phyloP scores from a whole-genome alignment of 2,888 invertebrate genomes.

The Craniophora ligustri region DNA sequence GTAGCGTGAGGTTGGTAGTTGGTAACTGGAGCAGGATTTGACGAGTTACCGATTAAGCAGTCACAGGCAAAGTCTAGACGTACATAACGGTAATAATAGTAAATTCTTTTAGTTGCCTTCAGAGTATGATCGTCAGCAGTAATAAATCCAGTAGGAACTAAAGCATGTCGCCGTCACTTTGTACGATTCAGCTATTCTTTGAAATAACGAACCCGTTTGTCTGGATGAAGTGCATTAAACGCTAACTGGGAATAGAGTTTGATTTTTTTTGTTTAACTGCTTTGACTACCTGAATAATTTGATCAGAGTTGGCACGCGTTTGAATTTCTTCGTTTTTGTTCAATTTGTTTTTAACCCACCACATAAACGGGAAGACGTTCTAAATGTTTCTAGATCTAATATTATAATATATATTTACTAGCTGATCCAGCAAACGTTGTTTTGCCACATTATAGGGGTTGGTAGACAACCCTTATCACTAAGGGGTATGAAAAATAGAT shows the following conservation, averaged over 20 bases:
- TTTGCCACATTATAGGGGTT: too few relatives aligned
- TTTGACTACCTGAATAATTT: neutral
- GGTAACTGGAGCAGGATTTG: too few relatives aligned
- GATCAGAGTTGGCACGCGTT: too few relatives aligned
- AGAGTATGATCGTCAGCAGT: conserved; percentile 48
- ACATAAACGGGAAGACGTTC: too few relatives aligned
- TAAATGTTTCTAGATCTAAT: too few relatives aligned
- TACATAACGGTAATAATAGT: conserved; percentile 18
- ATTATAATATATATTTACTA: too few relatives aligned
- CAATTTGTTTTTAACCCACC: too few relatives aligned
- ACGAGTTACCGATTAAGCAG: neutral
- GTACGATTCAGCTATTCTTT: conserved; percentile 57
- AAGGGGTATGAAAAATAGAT: too few relatives aligned
- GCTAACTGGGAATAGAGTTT: conserved; percentile 25
- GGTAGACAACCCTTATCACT: too few relatives aligned
- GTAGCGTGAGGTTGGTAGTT: too few relatives aligned
- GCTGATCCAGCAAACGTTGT: too few relatives aligned
- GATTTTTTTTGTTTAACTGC: conserved; percentile 7
- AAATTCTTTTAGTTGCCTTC: conserved; percentile 46
- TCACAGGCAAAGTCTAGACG: conserved; percentile 4
- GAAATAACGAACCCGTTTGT: conserved; percentile 57
- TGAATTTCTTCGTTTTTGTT: too few relatives aligned
- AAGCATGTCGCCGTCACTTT: conserved; percentile 52
- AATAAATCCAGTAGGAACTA: conserved; percentile 58
- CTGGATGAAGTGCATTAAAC: conserved; percentile 55